A percentile compares a stretch with the other conserved stretches of the same genome.
These are phyloP conservation scores for Hippocampus zosterae DNA, from an alignment of 2,113 vertebrate species.

Conservation along the genomic window DNA sequence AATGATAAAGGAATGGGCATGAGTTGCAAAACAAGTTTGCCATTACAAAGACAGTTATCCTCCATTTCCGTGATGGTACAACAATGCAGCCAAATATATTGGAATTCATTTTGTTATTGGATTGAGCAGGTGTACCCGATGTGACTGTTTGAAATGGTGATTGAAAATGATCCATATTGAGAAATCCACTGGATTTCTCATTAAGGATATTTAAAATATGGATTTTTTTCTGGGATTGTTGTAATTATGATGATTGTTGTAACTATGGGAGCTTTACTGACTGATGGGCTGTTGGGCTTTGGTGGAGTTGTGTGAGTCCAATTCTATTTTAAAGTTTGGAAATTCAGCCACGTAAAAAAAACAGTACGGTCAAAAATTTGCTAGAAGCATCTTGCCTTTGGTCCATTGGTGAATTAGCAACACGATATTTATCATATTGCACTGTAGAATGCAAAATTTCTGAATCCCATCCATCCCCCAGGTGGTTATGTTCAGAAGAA, in stretches of 20 bases:
- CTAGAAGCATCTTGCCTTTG: neutral
- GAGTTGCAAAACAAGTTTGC: neutral
- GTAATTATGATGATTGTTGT: slow-evolving; percentile 1
- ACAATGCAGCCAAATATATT: neutral
- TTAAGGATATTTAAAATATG: too few species aligned
- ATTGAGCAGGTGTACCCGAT: neutral
- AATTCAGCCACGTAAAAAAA: neutral
- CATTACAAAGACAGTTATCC: neutral
- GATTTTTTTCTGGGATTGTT: neutral
- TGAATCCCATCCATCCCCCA: neutral
- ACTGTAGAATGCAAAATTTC: neutral
- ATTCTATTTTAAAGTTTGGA: neutral
- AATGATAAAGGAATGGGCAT: neutral
- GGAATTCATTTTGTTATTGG: slow-evolving; percentile 1
- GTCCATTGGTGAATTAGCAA: neutral
- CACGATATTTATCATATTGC: neutral
- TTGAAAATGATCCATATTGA: neutral
- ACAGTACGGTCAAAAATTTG: neutral
- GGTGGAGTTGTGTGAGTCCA: neutral
- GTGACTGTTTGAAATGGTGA: neutral
- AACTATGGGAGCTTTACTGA: neutral
- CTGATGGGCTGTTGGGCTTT: neutral
- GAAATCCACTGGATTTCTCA: neutral
- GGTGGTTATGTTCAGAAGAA: too few species aligned
- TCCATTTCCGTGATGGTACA: neutral